These are phyloP conservation scores for Lepidonotus clava DNA, from an alignment of 2,888 invertebrate genomes.

Conservation along the genomic window DNA sequence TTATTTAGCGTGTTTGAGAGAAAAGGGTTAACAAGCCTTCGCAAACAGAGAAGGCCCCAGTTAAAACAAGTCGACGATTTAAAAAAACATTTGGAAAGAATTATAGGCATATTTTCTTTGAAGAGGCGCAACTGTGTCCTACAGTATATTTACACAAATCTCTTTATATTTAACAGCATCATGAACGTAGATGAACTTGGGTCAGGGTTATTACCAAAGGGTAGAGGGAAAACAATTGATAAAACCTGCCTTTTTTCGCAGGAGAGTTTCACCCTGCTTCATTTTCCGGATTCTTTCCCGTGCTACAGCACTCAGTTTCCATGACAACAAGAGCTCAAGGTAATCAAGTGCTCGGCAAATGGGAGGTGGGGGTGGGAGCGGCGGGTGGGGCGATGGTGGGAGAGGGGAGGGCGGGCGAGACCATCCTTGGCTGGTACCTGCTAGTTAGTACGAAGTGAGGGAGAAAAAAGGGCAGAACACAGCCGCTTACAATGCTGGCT, in stretches of 20 bases:
- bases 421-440: constrained; percentile 20
- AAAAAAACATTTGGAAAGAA: constrained; percentile 7
- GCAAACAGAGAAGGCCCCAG: no score
- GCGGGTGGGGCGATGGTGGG: neutral
- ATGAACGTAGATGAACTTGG: constrained; percentile 16
- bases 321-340: constrained; percentile 40
- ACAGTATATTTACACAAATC: constrained; percentile 36
- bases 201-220: neutral
- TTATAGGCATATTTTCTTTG: neutral
- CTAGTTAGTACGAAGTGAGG: neutral
- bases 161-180: neutral
- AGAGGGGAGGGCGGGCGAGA: neutral
- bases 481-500: neutral
- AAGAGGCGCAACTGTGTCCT: neutral
- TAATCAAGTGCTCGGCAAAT: constrained; percentile 35
- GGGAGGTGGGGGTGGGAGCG: neutral
- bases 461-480: neutral
- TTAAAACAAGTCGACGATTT: no score
- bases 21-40: no score
- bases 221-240: neutral
- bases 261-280: constrained; percentile 3
- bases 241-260: neutral
- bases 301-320: constrained; percentile 48
- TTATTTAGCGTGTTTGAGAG: no score
- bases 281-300: constrained; percentile 39